Base-by-base conservation (phyloP, 2,797 vertebrate species). In the Gadopsis marmoratus region DNA sequence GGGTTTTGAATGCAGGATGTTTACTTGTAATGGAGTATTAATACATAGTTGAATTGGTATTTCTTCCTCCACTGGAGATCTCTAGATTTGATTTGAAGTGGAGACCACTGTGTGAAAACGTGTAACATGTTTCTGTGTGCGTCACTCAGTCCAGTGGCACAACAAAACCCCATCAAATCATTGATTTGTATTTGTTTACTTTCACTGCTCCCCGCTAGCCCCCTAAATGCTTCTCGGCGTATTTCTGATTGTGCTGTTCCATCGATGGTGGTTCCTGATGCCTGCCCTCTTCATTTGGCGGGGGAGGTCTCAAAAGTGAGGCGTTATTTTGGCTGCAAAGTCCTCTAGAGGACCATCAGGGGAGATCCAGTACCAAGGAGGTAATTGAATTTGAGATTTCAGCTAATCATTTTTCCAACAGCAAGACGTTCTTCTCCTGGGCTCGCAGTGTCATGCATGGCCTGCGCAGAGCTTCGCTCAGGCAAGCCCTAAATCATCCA, bases 361-460 rank as follows among this genome's bases (percentile, higher is more conserved):
- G 67, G 83, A 90, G 85, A 87, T 88, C 72, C 59, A 81, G 73
- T 75, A 74, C 70, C 59, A 45, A 76, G 71, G 71, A 85, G 78
- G 79, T 92, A 90, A 93, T 91, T 89, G 80, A 91, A 94, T 91
- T 86, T 87, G 75, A 88, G 85, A 74, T 88, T 89, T 76, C 64
- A 76, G 77, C 74, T 87, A 90, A 90, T 89, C 76, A 87, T 87
- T 92, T 91, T 83, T 85, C 76, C 79, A 88, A 83, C 78, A 71
- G 83, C 47, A 21, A 64, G 70, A 71, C 29, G 17, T 41, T 69
- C 12, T 72, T 82, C 70, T 79, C 69, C 54, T 63, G 60, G 60
- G 76, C 81, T 68, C 7, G 4, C 63, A 51, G 79, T 76, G 78
- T 87, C 86, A 87, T 65, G 61, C 67, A 74, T 83, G 79, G 74